These are phyloP conservation scores for Nomada fabriciana DNA, from an alignment of 2,888 invertebrate species.

Conservation along the genomic window DNA sequence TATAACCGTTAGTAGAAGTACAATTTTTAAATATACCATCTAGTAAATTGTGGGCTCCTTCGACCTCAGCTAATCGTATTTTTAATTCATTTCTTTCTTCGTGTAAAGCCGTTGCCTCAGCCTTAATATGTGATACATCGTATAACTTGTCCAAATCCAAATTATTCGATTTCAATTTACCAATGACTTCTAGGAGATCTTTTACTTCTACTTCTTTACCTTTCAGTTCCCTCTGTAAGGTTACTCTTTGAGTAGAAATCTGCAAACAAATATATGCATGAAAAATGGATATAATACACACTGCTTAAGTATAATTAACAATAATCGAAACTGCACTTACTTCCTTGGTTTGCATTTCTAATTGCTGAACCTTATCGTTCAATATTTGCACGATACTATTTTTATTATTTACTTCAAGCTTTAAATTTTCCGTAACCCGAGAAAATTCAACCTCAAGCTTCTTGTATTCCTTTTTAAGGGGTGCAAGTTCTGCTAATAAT, in stretches of 20 bases:
- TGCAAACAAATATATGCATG: conserved; percentile 44
- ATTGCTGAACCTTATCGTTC: conserved; percentile 85
- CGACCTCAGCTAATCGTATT: conserved; percentile 80
- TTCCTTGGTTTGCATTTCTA: conserved; percentile 86
- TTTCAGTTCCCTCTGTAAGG: conserved; percentile 76
- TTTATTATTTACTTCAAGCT: conserved; percentile 84
- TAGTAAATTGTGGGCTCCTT: conserved; percentile 83
- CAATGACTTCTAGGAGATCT: conserved; percentile 78
- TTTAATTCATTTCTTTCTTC: conserved; percentile 85
- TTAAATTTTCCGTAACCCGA: conserved; percentile 74
- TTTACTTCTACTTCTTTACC: conserved; percentile 78
- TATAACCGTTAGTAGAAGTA: neutral
- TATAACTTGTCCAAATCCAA: conserved; percentile 85
- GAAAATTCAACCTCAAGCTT: conserved; percentile 81
- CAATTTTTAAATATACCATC: conserved; percentile 77
- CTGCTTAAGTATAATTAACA: neutral
- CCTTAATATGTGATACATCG: conserved; percentile 86
- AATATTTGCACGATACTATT: conserved; percentile 86
- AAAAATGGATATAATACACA: conserved; percentile 2
- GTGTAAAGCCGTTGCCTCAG: conserved; percentile 86
- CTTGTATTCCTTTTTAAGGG: conserved; percentile 82
- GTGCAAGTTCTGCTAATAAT: conserved; percentile 83
- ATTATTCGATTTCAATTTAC: conserved; percentile 76
- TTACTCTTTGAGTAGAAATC: conserved; percentile 75
- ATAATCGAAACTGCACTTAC: conserved; percentile 81